phyloP scores from a whole-genome alignment of 2,888 invertebrate species.

The Conomelus anceps region DNA sequence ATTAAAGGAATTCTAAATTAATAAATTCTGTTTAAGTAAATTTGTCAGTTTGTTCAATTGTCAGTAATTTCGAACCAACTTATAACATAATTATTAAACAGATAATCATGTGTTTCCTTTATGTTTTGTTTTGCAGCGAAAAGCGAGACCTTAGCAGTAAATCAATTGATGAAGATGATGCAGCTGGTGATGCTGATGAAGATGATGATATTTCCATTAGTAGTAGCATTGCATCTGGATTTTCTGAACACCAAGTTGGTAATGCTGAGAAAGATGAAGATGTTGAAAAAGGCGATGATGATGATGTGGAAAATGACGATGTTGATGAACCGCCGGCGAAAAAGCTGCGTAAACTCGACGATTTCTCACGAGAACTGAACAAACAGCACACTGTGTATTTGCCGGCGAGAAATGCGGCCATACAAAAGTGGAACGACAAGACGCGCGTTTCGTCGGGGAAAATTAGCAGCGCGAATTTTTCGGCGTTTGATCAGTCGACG shows the following conservation, averaged over 20 bases:
- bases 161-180: slow-evolving; percentile 32
- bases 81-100: too few species aligned
- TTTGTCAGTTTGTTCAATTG: too few species aligned
- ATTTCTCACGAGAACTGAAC: slow-evolving; percentile 53
- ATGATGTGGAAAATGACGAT: slow-evolving; percentile 40
- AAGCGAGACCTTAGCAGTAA: neutral
- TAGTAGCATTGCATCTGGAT: slow-evolving; percentile 19
- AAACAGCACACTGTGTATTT: slow-evolving; percentile 54
- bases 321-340: slow-evolving; percentile 35
- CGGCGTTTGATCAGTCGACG: slow-evolving; percentile 48
- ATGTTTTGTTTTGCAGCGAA: neutral
- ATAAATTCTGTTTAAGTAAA: too few species aligned
- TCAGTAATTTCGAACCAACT: too few species aligned
- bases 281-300: slow-evolving; percentile 26
- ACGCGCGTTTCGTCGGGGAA: slow-evolving; percentile 64
- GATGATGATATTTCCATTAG: slow-evolving; percentile 22
- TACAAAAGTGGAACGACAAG: slow-evolving; percentile 94
- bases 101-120: neutral
- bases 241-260: too few species aligned
- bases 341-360: slow-evolving; percentile 48
- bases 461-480: slow-evolving; percentile 56
- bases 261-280: too few species aligned
- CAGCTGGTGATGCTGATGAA: slow-evolving; percentile 33
- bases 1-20: too few species aligned
- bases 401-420: slow-evolving; percentile 66